A percentile compares a stretch with the other conserved stretches of the same genome.
These are phyloP conservation scores for Pampus argenteus DNA, from an alignment of 2,797 vertebrate species.

Conservation along the genomic window DNA sequence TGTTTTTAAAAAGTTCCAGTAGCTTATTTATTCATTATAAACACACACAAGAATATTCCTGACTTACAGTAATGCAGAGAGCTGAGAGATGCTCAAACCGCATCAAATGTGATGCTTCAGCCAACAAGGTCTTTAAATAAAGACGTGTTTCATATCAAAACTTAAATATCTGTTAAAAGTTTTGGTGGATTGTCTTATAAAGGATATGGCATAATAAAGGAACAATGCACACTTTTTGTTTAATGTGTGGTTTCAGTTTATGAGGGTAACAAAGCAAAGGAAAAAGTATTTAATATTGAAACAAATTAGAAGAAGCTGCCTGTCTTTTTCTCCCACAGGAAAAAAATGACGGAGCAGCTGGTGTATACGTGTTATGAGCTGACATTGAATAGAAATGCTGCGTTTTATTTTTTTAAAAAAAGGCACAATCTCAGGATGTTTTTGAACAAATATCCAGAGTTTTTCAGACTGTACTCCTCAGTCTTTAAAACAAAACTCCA, in stretches of 20 bases:
- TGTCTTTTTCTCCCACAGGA: slow-evolving; percentile 50
- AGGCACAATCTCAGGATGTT: slow-evolving; percentile 64
- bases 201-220: slow-evolving; percentile 42
- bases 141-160: slow-evolving; percentile 71
- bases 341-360: slow-evolving; percentile 52
- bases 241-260: slow-evolving; percentile 60
- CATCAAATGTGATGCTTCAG: slow-evolving; percentile 69
- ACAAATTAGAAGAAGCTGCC: slow-evolving; percentile 67
- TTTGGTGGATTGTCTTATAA: slow-evolving; percentile 78
- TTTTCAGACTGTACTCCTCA: slow-evolving; percentile 35
- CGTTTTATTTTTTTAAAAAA: slow-evolving; percentile 48
- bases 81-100: slow-evolving; percentile 60
- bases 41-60: slow-evolving; percentile 60
- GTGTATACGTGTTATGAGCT: slow-evolving; percentile 36
- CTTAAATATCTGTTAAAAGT: slow-evolving; percentile 64
- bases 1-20: slow-evolving; percentile 64
- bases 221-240: slow-evolving; percentile 45
- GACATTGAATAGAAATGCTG: slow-evolving; percentile 40
- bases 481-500: slow-evolving; percentile 48
- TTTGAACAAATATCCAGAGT: slow-evolving; percentile 39
- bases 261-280: slow-evolving; percentile 49
- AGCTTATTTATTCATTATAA: slow-evolving; percentile 77
- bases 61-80: slow-evolving; percentile 68
- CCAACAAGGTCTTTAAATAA: slow-evolving; percentile 74
- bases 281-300: slow-evolving; percentile 46